phyloP scores from a whole-genome alignment of 2,888 invertebrate genomes.

The Napeogenes inachia region DNA sequence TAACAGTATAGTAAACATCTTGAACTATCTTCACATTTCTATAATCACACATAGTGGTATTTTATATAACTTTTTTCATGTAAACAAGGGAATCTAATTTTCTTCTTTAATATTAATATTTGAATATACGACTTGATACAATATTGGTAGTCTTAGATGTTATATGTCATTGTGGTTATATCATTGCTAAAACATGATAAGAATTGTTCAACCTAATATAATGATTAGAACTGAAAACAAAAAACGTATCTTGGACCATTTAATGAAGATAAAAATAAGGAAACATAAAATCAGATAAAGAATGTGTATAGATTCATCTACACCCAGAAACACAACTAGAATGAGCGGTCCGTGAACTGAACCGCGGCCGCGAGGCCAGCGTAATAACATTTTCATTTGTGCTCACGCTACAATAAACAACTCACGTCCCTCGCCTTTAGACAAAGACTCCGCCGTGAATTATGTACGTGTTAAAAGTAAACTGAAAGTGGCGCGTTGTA shows the following conservation, averaged over 20 bases:
- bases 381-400: slow-evolving; percentile 77
- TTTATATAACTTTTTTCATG: too few species aligned
- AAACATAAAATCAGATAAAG: slow-evolving; percentile 10
- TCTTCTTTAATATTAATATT: too few species aligned
- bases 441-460: slow-evolving; percentile 76
- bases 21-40: too few species aligned
- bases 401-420: slow-evolving; percentile 76
- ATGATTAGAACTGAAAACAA: not conserved
- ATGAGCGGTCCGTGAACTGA: slow-evolving; percentile 29
- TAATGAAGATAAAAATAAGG: slow-evolving; percentile 10
- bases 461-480: slow-evolving; percentile 78
- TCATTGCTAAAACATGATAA: not conserved
- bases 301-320: slow-evolving; percentile 11
- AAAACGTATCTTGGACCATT: not conserved
- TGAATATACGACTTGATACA: too few species aligned
- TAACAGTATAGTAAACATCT: too few species aligned
- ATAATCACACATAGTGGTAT: too few species aligned
- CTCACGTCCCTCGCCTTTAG: slow-evolving; percentile 75
- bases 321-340: slow-evolving; percentile 22
- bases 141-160: too few species aligned
- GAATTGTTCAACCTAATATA: not conserved
- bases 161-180: too few species aligned
- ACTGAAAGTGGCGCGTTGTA: slow-evolving; percentile 76
- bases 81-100: too few species aligned
- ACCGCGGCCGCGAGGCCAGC: slow-evolving; percentile 48